Conservation (phyloP, 2,888 invertebrate genomes). For the Cremastinae sp. region DNA sequence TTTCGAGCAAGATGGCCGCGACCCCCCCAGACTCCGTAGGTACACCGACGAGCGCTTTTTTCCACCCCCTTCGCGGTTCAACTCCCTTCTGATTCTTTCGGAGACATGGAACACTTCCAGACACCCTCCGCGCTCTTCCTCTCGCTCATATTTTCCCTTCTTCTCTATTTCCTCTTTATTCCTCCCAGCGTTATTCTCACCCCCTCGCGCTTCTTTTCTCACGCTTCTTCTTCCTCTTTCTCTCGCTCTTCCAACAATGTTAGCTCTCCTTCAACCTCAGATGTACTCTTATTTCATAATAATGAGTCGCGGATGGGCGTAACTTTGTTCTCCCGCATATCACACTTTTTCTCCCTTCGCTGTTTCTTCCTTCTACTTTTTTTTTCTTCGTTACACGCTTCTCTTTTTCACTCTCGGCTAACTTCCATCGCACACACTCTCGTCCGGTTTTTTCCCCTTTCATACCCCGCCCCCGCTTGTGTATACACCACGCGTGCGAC, state of each 20-base stretch:
- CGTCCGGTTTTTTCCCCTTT: background rate
- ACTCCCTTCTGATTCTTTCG: slow-evolving; percentile 38
- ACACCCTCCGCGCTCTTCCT: slow-evolving; percentile 18
- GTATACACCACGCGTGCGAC: slow-evolving; percentile 42
- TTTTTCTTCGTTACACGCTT: background rate
- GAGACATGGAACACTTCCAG: slow-evolving; percentile 14
- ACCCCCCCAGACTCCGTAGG: slow-evolving; percentile 44
- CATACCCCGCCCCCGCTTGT: background rate
- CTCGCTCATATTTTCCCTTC: slow-evolving; percentile 17
- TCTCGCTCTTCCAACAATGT: slow-evolving; percentile 35
- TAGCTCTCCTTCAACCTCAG: slow-evolving; percentile 13
- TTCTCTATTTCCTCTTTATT: too few relatives aligned
- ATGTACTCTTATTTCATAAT: background rate
- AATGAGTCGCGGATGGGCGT: background rate
- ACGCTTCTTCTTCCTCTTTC: background rate
- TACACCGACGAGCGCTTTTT: background rate
- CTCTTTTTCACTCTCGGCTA: background rate
- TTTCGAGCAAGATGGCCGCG: slow-evolving; percentile 64
- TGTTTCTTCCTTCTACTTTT: background rate
- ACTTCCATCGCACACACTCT: background rate
- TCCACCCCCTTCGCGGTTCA: slow-evolving; percentile 34
- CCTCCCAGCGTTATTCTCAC: too few relatives aligned
- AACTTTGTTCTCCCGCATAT: background rate
- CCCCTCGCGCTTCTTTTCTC: slow-evolving; percentile 4
- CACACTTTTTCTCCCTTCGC: background rate